A percentile compares a stretch with the other conserved stretches of the same genome.
These are phyloP conservation scores for Hystrix cristata DNA, from an alignment of 2,113 vertebrate genomes.

Conservation along the genomic window DNA sequence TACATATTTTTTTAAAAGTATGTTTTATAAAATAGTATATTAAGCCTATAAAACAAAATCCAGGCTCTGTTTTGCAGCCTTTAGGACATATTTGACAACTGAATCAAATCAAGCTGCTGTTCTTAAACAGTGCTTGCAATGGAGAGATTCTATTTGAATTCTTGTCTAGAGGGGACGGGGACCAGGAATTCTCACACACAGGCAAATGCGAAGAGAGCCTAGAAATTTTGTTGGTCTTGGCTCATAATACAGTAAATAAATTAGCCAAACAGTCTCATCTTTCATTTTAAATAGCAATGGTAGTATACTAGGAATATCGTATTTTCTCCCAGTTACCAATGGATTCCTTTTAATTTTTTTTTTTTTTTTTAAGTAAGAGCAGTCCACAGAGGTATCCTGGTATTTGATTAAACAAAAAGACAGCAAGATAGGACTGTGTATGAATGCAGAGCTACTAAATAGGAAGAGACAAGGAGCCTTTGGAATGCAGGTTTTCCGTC, in stretches of 20 bases:
- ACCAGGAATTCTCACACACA: background rate
- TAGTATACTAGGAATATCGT: background rate
- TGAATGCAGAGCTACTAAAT: background rate
- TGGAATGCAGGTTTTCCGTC: background rate
- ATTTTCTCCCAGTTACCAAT: conserved; percentile 14
- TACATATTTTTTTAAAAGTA: conserved; percentile 67
- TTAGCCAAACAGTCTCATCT: background rate
- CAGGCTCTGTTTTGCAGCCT: conserved; percentile 44
- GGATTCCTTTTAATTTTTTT: background rate
- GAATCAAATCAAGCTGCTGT: background rate
- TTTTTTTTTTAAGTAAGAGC: background rate
- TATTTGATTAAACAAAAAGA: background rate
- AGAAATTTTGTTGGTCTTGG: background rate
- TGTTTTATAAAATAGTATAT: conserved; percentile 71
- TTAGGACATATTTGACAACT: conserved; percentile 61
- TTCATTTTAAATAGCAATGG: background rate
- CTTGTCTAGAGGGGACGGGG: fast-evolving
- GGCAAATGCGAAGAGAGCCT: background rate
- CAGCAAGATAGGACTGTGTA: background rate
- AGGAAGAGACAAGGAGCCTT: background rate
- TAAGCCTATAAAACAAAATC: conserved; percentile 72
- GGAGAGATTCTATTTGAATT: background rate
- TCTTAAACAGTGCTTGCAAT: background rate
- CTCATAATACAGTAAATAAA: background rate
- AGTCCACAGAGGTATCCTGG: background rate